phyloP scores from a whole-genome alignment of 2,113 vertebrate species.

The Promerops cafer region DNA sequence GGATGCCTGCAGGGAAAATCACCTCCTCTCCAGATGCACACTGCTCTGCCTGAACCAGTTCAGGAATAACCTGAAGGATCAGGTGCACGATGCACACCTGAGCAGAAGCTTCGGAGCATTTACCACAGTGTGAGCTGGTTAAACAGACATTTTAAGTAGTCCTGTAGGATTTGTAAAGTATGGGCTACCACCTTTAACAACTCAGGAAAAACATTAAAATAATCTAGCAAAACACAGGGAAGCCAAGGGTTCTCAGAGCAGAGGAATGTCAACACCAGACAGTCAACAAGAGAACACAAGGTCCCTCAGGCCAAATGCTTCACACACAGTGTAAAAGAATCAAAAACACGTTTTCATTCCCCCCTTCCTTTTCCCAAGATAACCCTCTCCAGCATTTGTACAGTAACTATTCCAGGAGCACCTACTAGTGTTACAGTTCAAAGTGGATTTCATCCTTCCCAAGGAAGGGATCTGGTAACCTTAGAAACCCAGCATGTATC shows the following conservation, averaged over 20 bases:
- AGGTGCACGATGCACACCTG: accelerated
- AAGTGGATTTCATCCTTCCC: not conserved
- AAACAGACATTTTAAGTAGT: not conserved
- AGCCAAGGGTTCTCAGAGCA: not conserved
- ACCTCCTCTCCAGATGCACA: not conserved
- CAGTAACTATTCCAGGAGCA: not conserved
- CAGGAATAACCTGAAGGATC: constrained; percentile 27
- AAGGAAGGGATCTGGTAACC: not conserved
- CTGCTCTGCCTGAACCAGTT: not conserved
- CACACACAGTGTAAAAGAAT: not conserved
- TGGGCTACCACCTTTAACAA: not conserved
- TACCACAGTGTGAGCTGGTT: not conserved
- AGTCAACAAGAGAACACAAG: not conserved
- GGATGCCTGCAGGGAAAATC: not conserved
- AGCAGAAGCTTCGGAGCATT: not conserved
- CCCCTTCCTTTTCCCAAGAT: not conserved
- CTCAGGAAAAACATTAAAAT: not conserved
- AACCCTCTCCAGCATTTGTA: not conserved
- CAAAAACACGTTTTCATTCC: not conserved
- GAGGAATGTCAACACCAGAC: not conserved
- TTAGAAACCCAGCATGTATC: not conserved
- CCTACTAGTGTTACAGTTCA: not conserved
- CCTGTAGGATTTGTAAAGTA: not conserved
- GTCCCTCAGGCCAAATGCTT: not conserved
- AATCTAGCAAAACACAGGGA: not conserved